Base-by-base conservation (phyloP, 1,140 invertebrate genomes). In the Nasonia vitripennis region DNA sequence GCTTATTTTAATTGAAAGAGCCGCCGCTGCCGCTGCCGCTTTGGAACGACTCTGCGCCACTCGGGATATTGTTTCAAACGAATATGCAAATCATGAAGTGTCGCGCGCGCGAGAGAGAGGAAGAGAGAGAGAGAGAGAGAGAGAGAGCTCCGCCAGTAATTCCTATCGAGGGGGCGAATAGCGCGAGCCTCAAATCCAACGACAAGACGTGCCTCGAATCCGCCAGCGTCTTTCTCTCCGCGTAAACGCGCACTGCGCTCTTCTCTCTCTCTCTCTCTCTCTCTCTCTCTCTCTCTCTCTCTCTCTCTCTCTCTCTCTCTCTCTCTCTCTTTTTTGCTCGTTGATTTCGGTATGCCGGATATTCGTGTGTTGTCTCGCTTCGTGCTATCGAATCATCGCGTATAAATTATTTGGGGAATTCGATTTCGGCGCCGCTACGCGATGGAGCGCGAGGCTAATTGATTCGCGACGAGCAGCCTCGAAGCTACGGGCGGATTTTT, bases 1-100 rank as follows among this genome's bases (percentile, higher is more conserved):
- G 92, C 91, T 93, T 92, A 91, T 93, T 93, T 93, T 93, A 92
- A 93, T 93, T 93, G 92, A 92, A 93, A 93, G 90, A 91, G 90
- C 88, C 90, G 86, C 67, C n/a, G 67, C 23, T 27, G 86, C 67
- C n/a, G 67, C 23, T 27, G 68, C 4, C 68, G 23, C 23, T 71
- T n/a, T 71, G 31, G 12, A 71, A 17, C 68, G 68, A 90, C 89
- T 88, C 80, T 84, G 86, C 87, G 77, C 12, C 87, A 84, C 87
- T 83, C n/a, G 88, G 90, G 90, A 92, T 93, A 93, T 93, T 92
- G 92, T 93, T 93, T 92, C 91, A 93, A 93, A 92, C 92, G 91
- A 93, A 93, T 93, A 93, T 93, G 93, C 93, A 93, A 93, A 93
- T 93, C 90, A 93, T 91, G 91, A 87, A 87, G 88, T 84, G 88